Conservation (phyloP, 2,113 vertebrate genomes). For the Entomyzon cyanotis region DNA sequence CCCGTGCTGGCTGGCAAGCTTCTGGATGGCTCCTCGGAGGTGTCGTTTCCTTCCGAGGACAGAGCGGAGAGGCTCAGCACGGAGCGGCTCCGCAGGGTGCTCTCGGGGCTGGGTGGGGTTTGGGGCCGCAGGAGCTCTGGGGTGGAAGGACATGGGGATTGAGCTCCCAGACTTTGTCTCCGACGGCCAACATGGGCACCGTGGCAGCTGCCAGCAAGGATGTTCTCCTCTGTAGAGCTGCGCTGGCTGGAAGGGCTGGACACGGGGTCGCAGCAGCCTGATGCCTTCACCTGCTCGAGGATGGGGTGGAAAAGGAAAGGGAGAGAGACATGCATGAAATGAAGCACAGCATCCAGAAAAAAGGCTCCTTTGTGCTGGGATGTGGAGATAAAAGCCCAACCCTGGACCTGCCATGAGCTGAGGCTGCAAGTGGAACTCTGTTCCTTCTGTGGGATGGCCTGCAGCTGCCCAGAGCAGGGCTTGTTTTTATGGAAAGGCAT, state of each 20-base stretch:
- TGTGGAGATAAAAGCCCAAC: neutral
- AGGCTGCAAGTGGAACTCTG: neutral
- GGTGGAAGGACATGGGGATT: neutral
- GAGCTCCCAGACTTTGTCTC: neutral
- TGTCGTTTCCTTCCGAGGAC: constrained; percentile 13
- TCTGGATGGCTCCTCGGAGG: neutral
- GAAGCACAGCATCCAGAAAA: neutral
- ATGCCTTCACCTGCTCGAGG: neutral
- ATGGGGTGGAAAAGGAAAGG: neutral
- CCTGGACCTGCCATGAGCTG: neutral
- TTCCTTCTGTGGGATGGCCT: accelerated
- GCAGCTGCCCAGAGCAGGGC: neutral
- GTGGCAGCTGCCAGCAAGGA: neutral
- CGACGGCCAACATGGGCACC: neutral
- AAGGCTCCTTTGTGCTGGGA: neutral
- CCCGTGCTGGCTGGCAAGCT: neutral
- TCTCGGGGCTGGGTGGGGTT: neutral
- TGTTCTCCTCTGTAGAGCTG: constrained; percentile 14
- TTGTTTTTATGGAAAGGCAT: neutral
- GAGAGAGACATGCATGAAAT: neutral
- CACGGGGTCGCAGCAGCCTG: accelerated
- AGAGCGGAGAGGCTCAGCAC: constrained; percentile 38
- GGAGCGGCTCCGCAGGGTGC: neutral
- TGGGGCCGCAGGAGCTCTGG: neutral
- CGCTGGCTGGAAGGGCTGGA: neutral